Percentiles rank a stretch among this genome's conserved stretches.
These are phyloP conservation scores for Caenorhabditis japonica DNA, from an alignment of 2,888 invertebrate genomes.

Conservation along the genomic window DNA sequence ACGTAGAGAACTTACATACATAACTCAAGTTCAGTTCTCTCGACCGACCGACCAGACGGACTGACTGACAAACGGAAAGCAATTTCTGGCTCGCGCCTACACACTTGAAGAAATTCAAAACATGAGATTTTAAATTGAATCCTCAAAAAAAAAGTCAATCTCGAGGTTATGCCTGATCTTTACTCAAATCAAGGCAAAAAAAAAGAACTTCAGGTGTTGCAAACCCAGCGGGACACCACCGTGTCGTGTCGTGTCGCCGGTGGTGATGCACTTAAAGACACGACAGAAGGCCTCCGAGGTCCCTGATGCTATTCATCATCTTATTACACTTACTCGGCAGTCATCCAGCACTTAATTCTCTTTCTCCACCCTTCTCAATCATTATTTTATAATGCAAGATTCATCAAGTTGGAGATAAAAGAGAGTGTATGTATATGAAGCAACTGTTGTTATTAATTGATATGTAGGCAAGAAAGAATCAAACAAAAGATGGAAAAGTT, in stretches of 20 bases:
- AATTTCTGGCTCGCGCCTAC: no score
- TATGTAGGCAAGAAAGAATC: no score
- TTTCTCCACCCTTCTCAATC: conserved; percentile 18
- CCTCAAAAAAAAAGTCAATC: conserved; percentile 11
- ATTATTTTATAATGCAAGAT: conserved; percentile 44
- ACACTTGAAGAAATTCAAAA: no score
- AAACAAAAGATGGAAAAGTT: not conserved
- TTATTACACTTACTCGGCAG: conserved; percentile 51
- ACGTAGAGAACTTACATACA: no score
- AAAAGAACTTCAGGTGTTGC: conserved; percentile 24
- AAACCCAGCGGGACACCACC: conserved; percentile 41
- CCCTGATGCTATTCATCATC: conserved; percentile 48
- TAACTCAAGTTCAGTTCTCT: no score
- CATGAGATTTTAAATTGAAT: conserved; percentile 17
- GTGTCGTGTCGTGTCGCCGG: no score
- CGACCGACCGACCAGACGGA: no score
- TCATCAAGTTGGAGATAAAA: conserved; percentile 23
- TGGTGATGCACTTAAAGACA: conserved; percentile 48
- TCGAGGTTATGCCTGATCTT: conserved; percentile 23
- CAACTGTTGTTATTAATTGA: conserved; percentile 21
- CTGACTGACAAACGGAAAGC: no score
- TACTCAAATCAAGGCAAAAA: not conserved
- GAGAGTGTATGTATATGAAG: conserved; percentile 6
- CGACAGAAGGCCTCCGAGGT: conserved; percentile 13
- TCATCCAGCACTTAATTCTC: conserved; percentile 42